A percentile compares a stretch with the other conserved stretches of the same genome.
Conservation (phyloP, 2,797 vertebrate genomes). For the Catamblyrhynchus diadema region DNA sequence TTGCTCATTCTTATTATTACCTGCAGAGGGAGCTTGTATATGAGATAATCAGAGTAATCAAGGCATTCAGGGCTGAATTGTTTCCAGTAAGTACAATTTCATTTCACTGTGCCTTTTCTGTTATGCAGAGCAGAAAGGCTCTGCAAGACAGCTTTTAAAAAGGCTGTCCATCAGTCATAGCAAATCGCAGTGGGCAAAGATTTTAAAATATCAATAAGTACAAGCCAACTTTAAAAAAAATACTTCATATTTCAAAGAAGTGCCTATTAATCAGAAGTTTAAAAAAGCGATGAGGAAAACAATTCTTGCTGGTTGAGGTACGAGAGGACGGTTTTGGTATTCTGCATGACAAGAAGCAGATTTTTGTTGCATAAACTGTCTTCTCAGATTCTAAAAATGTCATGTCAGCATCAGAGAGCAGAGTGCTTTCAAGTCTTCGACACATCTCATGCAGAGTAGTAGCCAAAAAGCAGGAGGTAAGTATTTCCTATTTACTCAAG, state of each 20-base stretch:
- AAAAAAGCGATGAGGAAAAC: not conserved
- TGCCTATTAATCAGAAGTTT: not conserved
- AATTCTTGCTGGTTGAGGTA: not conserved
- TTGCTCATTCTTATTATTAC: slow-evolving; percentile 74
- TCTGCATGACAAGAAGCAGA: not conserved
- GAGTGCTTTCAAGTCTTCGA: not conserved
- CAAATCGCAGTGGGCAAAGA: not conserved
- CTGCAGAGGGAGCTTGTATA: slow-evolving; percentile 82
- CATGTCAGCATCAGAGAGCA: not conserved
- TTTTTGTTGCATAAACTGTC: slow-evolving; percentile 9
- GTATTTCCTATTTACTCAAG: not conserved
- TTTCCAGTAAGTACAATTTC: slow-evolving; percentile 52
- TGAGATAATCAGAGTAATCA: slow-evolving; percentile 73
- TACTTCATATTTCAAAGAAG: not conserved
- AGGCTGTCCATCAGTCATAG: not conserved
- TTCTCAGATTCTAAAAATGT: slow-evolving; percentile 11
- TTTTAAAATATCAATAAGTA: not conserved
- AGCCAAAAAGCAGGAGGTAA: slow-evolving; percentile 20
- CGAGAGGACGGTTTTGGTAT: not conserved
- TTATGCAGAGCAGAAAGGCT: not conserved
- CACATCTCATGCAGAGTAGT: slow-evolving; percentile 1
- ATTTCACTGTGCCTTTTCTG: not conserved
- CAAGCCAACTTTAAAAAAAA: not conserved
- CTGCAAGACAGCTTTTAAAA: not conserved
- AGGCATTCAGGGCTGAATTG: slow-evolving; percentile 53